phyloP scores from a whole-genome alignment of 2,888 invertebrate species.

The Ctena decussata region DNA sequence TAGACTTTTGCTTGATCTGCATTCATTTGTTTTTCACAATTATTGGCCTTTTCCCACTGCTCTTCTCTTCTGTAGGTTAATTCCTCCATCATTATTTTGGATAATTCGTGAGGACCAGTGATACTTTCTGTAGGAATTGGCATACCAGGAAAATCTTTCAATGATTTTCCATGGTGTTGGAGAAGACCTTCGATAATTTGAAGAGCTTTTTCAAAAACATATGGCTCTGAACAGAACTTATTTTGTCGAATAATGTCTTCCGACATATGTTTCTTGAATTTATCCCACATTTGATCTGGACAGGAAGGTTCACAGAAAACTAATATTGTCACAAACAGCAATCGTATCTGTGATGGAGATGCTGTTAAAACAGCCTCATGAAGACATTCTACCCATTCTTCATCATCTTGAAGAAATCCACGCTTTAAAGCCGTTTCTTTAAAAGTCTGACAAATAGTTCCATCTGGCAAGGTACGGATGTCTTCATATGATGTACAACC shows the following conservation, averaged over 20 bases:
- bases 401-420: slow-evolving; percentile 82
- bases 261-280: slow-evolving; percentile 22
- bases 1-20: background rate
- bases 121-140: too few species aligned
- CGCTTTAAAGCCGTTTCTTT: slow-evolving; percentile 77
- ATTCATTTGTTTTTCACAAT: slow-evolving; percentile 14
- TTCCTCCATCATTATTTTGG: too few species aligned
- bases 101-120: too few species aligned
- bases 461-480: slow-evolving; percentile 52
- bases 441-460: slow-evolving; percentile 74
- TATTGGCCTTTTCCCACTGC: too few species aligned
- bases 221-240: background rate
- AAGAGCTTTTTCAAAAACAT: background rate
- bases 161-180: too few species aligned
- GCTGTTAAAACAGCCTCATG: slow-evolving; percentile 70
- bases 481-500: slow-evolving; percentile 18
- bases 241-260: slow-evolving; percentile 14
- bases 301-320: slow-evolving; percentile 46
- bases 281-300: slow-evolving; percentile 73
- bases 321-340: slow-evolving; percentile 65
- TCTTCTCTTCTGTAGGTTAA: background rate
- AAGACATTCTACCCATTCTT: slow-evolving; percentile 75
- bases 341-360: slow-evolving; percentile 56
- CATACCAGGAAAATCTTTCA: too few species aligned
- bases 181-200: too few species aligned